These are phyloP conservation scores for Cartodere bifasciata DNA, from an alignment of 2,888 invertebrate genomes.

Conservation along the genomic window DNA sequence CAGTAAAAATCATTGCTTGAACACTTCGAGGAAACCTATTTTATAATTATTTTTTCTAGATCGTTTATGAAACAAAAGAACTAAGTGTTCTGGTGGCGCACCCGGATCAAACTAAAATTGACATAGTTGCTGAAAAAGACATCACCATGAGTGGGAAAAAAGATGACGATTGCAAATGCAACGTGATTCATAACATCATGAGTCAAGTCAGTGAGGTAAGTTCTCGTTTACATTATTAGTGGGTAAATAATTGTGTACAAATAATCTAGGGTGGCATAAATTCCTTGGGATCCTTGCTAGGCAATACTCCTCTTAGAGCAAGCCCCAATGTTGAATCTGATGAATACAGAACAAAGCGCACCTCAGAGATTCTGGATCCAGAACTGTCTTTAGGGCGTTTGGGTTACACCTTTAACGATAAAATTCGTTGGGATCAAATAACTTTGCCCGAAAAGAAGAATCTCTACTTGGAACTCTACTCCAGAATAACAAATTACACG, in stretches of 20 bases:
- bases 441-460: conserved; percentile 54
- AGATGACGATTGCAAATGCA: conserved; percentile 18
- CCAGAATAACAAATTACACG: conserved; percentile 53
- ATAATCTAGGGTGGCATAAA: conserved; percentile 24
- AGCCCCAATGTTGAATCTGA: conserved; percentile 25
- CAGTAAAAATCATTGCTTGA: conserved; percentile 6
- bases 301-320: conserved; percentile 22
- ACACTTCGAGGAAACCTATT: conserved; percentile 1
- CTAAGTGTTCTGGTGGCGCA: conserved; percentile 56
- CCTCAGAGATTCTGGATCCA: conserved; percentile 32
- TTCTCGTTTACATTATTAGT: no score
- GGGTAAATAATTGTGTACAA: no score
- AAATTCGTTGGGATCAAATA: conserved; percentile 50
- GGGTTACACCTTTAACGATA: conserved; percentile 41
- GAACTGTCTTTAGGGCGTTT: conserved; percentile 42
- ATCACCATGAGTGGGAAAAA: conserved; percentile 21
- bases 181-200: conserved; percentile 28
- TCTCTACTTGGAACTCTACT: conserved; percentile 50
- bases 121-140: conserved; percentile 38
- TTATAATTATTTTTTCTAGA: conserved; percentile 31
- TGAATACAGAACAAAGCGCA: conserved; percentile 30
- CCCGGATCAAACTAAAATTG: conserved; percentile 50
- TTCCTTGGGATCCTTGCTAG: conserved; percentile 23
- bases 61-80: conserved; percentile 55
- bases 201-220: conserved; percentile 23